Evolutionary conservation across 2,113 vertebrate genomes (phyloP).

Genomic region (Platichthys flesus): DNA sequence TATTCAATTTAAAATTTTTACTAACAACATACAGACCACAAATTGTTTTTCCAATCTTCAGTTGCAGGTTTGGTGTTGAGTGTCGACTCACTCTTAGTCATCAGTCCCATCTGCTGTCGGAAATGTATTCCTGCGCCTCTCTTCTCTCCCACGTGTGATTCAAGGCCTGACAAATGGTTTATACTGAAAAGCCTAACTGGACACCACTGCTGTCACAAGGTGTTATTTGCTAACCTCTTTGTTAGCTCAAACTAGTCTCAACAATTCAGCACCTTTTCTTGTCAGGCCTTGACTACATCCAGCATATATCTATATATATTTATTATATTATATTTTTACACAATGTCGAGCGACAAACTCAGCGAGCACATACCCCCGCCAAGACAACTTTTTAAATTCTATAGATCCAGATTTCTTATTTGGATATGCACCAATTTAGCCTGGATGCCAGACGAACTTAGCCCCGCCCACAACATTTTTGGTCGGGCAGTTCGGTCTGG

Average conservation of each 20-base stretch:
- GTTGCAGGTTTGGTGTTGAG: not conserved
- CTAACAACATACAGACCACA: not conserved
- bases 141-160: slow-evolving; percentile 11
- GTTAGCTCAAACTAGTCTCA: not conserved
- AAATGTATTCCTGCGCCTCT: not conserved
- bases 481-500: no score
- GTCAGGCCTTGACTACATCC: no score
- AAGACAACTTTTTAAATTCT: no score
- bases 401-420: no score
- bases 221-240: not conserved
- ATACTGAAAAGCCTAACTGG: not conserved
- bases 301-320: no score
- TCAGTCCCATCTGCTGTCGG: slow-evolving; percentile 2
- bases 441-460: no score
- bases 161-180: slow-evolving; percentile 2
- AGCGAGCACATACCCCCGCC: no score
- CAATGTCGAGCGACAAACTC: no score
- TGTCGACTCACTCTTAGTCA: slow-evolving; percentile 4
- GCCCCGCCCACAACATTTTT: no score
- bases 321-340: no score
- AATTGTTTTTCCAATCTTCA: not conserved
- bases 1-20: not conserved
- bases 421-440: no score
- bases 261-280: not conserved
- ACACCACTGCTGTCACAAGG: not conserved